phyloP scores from a whole-genome alignment of 2,888 invertebrate genomes.

The Onchidella celtica region DNA sequence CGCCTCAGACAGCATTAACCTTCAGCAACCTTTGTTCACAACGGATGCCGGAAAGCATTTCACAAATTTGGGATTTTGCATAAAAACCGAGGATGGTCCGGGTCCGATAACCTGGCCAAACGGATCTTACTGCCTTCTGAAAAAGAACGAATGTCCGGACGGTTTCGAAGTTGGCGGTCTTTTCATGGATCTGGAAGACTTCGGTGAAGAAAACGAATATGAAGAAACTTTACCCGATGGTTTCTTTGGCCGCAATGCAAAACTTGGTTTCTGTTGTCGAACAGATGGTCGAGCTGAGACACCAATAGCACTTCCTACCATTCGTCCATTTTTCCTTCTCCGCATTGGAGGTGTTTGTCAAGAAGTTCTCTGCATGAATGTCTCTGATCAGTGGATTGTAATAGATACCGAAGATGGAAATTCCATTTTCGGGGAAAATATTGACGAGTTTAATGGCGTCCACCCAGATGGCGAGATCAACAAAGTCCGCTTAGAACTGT shows the following conservation, averaged over 20 bases:
- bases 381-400: background rate
- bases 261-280: background rate
- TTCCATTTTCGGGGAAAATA: background rate
- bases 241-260: background rate
- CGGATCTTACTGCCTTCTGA: background rate
- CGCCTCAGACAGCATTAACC: background rate
- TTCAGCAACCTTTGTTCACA: background rate
- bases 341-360: background rate
- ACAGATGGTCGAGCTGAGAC: background rate
- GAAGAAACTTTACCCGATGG: background rate
- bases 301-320: background rate
- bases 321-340: background rate
- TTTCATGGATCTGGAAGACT: background rate
- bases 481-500: slow-evolving; percentile 7
- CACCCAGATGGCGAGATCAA: slow-evolving; percentile 12
- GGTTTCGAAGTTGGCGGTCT: background rate
- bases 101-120: background rate
- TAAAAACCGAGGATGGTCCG: background rate
- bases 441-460: background rate
- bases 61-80: background rate
- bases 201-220: background rate
- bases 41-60: background rate
- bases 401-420: background rate
- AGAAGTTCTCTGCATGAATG: background rate
- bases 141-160: background rate